Base-by-base conservation (phyloP, 2,113 vertebrate species). In the Xenopus tropicalis region DNA sequence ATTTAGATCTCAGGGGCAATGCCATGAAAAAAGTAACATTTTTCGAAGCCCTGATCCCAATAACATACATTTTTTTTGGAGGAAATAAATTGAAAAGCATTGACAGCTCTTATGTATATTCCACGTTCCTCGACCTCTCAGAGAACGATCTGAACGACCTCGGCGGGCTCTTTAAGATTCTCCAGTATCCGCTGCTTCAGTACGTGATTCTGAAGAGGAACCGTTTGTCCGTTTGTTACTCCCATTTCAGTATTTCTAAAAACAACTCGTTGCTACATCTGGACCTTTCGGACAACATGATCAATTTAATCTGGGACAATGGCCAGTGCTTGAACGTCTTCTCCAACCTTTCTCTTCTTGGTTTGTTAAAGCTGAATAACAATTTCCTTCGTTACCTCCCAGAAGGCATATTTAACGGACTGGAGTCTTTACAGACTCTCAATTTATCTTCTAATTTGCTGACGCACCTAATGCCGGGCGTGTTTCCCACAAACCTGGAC, bases 331-430 rank as follows among this genome's bases (percentile, higher is more conserved):
- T 93, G 56, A 67, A 96, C 66, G 43, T 98, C 11, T 96, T 98
- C 79, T 54, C 86, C 37, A 78, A 85, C 21, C 85, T 98, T 14
- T 52, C 79, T 5, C 82, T 74, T 59, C 86, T 98, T 56, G 25
- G 78, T 0, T 0, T 62, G 37, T 86, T 98, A 3, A 77, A 74
- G 66, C 79, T 98, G 44, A 88, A 88, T 14, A 71, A 79, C 8
- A 98, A 96, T 82, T 86, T 86, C 10, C 87, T 98, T 1, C 72
- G 21, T 54, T 80, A 77, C 71, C 89, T 98, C 52, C 95, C 94
- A 4, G 67, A 79, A 1, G 87, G 86, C 12, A 74, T 95, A 62
- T 95, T 98, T 69, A 81, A 66, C 0, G 83, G 89, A 20, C 84
- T 98, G 10, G 80, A 59, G 2, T 92, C 92, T 0, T 75, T 98